Conservation (phyloP, 1,140 invertebrate species). For the Neelides sp. region DNA sequence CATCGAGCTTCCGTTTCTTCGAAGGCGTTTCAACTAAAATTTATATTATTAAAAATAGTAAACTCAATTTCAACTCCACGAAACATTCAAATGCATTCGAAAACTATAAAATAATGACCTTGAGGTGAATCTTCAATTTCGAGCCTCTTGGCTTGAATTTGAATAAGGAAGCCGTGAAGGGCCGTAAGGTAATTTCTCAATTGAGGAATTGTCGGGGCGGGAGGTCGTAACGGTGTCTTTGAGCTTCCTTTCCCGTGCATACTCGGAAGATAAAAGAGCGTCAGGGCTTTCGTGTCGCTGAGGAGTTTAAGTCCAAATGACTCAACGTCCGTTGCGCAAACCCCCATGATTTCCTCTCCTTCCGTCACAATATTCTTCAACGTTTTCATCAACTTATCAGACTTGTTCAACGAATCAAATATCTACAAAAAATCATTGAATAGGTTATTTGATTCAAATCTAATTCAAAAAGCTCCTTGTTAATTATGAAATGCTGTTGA, state of each 20-base stretch:
- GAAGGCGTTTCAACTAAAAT: background rate
- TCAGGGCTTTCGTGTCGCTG: conserved; percentile 23
- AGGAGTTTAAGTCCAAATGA: conserved; percentile 10
- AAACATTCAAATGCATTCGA: background rate
- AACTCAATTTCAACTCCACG: background rate
- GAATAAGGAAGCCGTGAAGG: conserved; percentile 11
- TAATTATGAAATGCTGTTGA: background rate
- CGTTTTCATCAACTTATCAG: conserved; percentile 18
- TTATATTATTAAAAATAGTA: background rate
- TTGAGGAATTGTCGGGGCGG: conserved; percentile 16
- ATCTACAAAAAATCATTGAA: conserved; percentile 15
- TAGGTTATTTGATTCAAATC: background rate
- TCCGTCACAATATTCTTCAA: conserved; percentile 9
- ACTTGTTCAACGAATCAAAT: conserved; percentile 17
- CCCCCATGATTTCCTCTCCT: conserved; percentile 10
- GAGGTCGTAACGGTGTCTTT: conserved; percentile 16
- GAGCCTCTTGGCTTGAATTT: background rate
- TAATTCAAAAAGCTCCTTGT: background rate
- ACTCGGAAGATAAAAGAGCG: conserved; percentile 22
- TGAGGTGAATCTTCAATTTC: background rate
- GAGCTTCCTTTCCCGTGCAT: conserved; percentile 17
- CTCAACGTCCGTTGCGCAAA: conserved; percentile 15
- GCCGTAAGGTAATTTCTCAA: conserved; percentile 7
- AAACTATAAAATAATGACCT: background rate
- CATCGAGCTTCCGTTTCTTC: background rate